Conservation (phyloP, 2,888 invertebrate species). For the Agrotis ipsilon region DNA sequence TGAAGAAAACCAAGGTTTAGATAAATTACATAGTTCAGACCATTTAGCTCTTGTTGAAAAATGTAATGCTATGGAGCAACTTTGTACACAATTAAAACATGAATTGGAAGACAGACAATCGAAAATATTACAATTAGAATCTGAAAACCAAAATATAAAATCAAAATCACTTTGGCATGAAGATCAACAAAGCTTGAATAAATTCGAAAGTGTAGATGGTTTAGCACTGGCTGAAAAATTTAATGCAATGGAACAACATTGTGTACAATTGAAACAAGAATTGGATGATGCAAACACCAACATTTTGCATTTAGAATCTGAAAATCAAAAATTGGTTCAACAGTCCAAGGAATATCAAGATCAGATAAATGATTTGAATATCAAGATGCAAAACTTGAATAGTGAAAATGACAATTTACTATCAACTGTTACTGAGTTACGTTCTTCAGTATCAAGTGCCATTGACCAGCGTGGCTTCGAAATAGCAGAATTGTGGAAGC, state of each 20-base stretch:
- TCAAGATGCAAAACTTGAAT: slow-evolving; percentile 81
- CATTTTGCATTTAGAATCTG: slow-evolving; percentile 76
- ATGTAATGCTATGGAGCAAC: slow-evolving; percentile 74
- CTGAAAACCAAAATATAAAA: slow-evolving; percentile 47
- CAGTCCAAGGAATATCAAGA: slow-evolving; percentile 69
- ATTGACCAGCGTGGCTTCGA: slow-evolving; percentile 93
- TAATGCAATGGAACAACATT: slow-evolving; percentile 75
- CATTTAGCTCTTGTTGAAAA: slow-evolving; percentile 70
- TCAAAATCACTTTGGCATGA: slow-evolving; percentile 65
- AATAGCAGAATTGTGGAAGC: slow-evolving; percentile 93
- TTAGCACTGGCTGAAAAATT: slow-evolving; percentile 72
- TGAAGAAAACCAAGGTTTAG: slow-evolving; percentile 64
- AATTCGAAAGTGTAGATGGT: slow-evolving; percentile 59
- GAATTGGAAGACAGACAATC: slow-evolving; percentile 82
- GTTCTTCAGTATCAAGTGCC: slow-evolving; percentile 87
- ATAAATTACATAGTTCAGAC: slow-evolving; percentile 60
- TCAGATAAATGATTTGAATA: slow-evolving; percentile 78
- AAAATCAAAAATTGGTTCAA: slow-evolving; percentile 70
- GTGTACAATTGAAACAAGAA: slow-evolving; percentile 71
- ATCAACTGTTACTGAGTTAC: slow-evolving; percentile 86
- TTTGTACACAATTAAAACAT: slow-evolving; percentile 74
- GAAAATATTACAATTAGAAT: slow-evolving; percentile 79
- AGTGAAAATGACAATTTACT: slow-evolving; percentile 85
- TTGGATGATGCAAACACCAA: slow-evolving; percentile 84
- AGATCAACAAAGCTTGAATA: slow-evolving; percentile 58